Evolutionary conservation across 2,888 invertebrate genomes (phyloP).

Genomic region (Thecophora atra): DNA sequence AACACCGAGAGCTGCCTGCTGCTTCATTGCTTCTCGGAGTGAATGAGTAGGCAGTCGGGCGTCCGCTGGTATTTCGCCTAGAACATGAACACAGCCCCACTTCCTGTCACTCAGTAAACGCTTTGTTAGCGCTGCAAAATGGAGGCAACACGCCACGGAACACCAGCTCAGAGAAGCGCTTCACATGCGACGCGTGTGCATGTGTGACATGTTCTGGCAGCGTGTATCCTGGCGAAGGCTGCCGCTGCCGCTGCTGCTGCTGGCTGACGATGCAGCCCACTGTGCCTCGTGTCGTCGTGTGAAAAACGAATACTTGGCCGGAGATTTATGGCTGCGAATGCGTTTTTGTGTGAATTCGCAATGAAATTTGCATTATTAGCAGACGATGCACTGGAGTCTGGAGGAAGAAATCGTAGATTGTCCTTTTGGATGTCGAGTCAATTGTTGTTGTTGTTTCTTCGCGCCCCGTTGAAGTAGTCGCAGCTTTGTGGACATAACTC

Average conservation of each 20-base stretch:
- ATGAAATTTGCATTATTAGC: slow-evolving; percentile 39
- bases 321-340: slow-evolving; percentile 36
- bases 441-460: background rate
- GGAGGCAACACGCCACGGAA: slow-evolving; percentile 43
- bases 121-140: slow-evolving; percentile 42
- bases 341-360: slow-evolving; percentile 36
- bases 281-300: slow-evolving; percentile 20
- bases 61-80: slow-evolving; percentile 4
- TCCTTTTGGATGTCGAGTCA: background rate
- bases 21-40: slow-evolving; percentile 14
- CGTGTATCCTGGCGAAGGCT: background rate
- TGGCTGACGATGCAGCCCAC: slow-evolving; percentile 7
- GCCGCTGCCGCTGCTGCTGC: slow-evolving; percentile 5
- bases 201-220: background rate
- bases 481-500: slow-evolving; percentile 3
- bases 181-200: slow-evolving; percentile 10
- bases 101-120: slow-evolving; percentile 38
- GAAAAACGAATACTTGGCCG: slow-evolving; percentile 33
- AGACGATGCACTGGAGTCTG: background rate
- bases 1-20: slow-evolving; percentile 5
- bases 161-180: background rate
- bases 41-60: background rate
- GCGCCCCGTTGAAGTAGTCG: background rate
- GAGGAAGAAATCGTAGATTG: background rate
- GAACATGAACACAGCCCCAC: slow-evolving; percentile 38